A percentile compares a stretch with the other conserved stretches of the same genome.
Evolutionary conservation across 2,888 invertebrate genomes (phyloP).

Genomic region (Lymantria dispar): DNA sequence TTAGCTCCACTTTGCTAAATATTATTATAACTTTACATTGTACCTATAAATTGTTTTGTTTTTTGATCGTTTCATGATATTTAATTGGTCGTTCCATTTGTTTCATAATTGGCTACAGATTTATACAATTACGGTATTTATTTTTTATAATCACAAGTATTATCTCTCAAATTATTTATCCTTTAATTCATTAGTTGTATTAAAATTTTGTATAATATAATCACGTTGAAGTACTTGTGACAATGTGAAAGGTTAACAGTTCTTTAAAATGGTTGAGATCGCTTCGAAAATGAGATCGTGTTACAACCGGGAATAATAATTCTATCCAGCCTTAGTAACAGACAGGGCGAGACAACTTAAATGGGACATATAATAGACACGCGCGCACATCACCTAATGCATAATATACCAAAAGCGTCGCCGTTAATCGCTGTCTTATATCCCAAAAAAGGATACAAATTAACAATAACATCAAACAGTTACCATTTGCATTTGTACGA

Average conservation of each 20-base stretch:
- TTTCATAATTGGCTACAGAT: not conserved
- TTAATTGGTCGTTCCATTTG: too few species aligned
- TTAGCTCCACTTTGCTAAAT: too few species aligned
- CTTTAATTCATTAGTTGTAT: not conserved
- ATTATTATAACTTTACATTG: too few species aligned
- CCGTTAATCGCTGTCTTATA: conserved; percentile 20
- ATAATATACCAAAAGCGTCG: conserved; percentile 1
- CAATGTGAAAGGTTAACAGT: conserved; percentile 15
- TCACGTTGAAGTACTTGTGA: not conserved
- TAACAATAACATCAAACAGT: conserved; percentile 25
- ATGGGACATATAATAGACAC: not conserved
- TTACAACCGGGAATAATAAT: conserved; percentile 37
- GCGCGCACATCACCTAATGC: not conserved
- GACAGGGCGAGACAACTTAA: conserved; percentile 1
- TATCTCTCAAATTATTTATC: not conserved
- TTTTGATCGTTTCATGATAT: too few species aligned
- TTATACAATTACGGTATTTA: not conserved
- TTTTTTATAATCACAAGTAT: not conserved
- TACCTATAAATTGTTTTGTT: too few species aligned
- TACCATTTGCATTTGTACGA: conserved; percentile 26
- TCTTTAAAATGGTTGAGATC: conserved; percentile 16
- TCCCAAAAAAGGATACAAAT: conserved; percentile 29
- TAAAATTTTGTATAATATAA: not conserved
- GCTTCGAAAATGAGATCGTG: conserved; percentile 49
- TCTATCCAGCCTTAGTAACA: conserved; percentile 12